Evolutionary conservation across 2,113 vertebrate species (phyloP).

Genomic region (Macrotis lagotis): DNA sequence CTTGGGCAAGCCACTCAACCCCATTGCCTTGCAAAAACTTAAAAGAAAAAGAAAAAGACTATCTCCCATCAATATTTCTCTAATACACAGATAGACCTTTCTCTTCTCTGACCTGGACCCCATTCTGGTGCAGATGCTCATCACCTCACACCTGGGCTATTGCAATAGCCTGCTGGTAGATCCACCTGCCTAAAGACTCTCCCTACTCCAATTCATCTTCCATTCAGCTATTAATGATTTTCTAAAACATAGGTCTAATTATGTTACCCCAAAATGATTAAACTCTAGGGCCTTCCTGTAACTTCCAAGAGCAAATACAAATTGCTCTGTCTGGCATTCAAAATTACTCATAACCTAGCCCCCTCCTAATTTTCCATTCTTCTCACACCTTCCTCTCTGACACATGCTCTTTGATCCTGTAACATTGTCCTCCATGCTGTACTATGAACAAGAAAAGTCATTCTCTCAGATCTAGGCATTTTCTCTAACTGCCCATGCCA

Average conservation of each 20-base stretch:
- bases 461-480: background rate
- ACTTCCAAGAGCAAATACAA: background rate
- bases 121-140: background rate
- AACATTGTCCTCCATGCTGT: background rate
- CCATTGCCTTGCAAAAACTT: no score
- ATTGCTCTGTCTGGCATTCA: background rate
- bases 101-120: background rate
- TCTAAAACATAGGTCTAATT: background rate
- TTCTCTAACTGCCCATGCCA: background rate
- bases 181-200: background rate
- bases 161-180: background rate
- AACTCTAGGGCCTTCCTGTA: background rate
- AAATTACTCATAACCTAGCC: background rate
- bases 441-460: background rate
- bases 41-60: no score
- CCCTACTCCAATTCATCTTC: background rate
- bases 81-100: background rate
- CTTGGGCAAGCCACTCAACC: no score
- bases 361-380: background rate
- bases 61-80: no score
- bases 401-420: no score
- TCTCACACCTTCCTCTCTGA: background rate
- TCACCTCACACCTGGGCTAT: background rate
- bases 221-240: background rate
- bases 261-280: background rate